phyloP scores from a whole-genome alignment of 2,113 vertebrate species.

The Mungos mungo region DNA sequence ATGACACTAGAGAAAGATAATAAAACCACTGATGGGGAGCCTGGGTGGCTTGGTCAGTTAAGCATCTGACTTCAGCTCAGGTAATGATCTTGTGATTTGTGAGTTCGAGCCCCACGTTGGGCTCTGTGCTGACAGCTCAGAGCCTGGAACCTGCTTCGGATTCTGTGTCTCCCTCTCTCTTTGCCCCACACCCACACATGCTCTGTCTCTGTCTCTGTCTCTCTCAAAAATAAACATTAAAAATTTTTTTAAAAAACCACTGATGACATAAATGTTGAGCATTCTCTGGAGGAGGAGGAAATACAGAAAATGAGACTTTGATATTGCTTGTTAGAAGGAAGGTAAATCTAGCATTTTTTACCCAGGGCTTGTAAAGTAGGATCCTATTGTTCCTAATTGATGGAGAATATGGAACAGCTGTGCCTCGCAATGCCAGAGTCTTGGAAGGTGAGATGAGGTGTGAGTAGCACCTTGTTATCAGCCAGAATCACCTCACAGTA shows the following conservation, averaged over 20 bases:
- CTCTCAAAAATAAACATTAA: too few species aligned
- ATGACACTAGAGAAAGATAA: neutral
- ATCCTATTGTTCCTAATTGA: neutral
- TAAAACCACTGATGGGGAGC: neutral
- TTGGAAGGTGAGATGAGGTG: neutral
- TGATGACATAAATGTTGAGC: neutral
- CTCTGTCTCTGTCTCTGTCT: too few species aligned
- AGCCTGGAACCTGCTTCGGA: too few species aligned
- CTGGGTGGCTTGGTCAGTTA: too few species aligned
- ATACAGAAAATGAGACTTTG: slow-evolving; percentile 32
- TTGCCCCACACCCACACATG: too few species aligned
- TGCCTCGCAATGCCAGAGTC: neutral
- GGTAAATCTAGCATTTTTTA: neutral
- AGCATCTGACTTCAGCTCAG: too few species aligned
- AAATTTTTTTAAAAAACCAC: too few species aligned
- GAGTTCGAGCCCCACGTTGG: too few species aligned
- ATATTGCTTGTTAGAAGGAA: slow-evolving; percentile 19
- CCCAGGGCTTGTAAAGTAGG: neutral
- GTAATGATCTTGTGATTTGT: too few species aligned
- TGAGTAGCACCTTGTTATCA: neutral
- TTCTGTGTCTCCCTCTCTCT: too few species aligned
- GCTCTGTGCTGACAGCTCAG: too few species aligned
- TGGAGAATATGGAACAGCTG: neutral
- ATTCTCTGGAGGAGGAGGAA: neutral
- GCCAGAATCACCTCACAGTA: neutral